Percentiles rank a stretch among this genome's conserved stretches.
Conservation (phyloP, 2,888 invertebrate genomes). For the Eledone cirrhosa region DNA sequence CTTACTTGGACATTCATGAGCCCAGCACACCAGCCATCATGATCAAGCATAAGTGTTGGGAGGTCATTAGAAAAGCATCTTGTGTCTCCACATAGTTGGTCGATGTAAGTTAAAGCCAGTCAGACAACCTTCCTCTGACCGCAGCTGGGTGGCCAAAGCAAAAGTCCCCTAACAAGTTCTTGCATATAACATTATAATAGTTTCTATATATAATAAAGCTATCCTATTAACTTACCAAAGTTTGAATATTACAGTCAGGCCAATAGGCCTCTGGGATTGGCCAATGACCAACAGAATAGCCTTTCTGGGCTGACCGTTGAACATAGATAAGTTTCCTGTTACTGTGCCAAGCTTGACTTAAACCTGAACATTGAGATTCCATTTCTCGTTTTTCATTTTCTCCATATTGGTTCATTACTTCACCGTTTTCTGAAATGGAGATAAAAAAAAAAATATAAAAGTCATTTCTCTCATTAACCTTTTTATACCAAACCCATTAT, state of each 20-base stretch:
- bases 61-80: no score
- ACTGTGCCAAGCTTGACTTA: conserved; percentile 77
- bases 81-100: no score
- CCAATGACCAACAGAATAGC: conserved; percentile 95
- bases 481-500: neutral
- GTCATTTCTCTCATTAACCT: neutral
- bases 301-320: conserved; percentile 84
- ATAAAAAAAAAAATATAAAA: neutral
- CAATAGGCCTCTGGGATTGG: conserved; percentile 98
- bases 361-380: neutral
- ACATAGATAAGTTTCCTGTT: conserved; percentile 90
- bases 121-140: no score
- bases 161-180: no score
- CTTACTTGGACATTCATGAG: no score
- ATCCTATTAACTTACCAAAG: conserved; percentile 76
- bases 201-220: no score
- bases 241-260: conserved; percentile 89
- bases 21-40: no score
- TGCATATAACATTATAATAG: no score
- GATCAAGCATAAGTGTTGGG: no score
- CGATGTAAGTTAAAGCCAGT: no score
- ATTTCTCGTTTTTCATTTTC: neutral
- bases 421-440: conserved; percentile 28
- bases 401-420: neutral
- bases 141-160: no score